Conservation (phyloP, 2,888 invertebrate species). For the Zygogramma bicolorata region DNA sequence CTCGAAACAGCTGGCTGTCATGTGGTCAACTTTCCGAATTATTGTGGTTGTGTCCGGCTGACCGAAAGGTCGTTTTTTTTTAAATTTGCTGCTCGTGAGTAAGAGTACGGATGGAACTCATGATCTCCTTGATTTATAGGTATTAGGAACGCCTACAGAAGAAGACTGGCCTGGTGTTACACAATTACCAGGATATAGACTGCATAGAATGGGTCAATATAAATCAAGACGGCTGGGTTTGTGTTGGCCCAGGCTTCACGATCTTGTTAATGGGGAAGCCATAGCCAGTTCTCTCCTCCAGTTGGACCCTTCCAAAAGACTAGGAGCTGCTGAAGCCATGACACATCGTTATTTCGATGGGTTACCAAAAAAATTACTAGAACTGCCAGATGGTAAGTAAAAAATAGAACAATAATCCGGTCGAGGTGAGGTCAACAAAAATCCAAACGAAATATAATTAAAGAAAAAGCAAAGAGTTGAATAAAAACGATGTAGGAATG, state of each 20-base stretch:
- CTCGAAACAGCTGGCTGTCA: too few species aligned
- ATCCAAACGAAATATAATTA: too few species aligned
- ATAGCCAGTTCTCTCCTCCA: slow-evolving; percentile 88
- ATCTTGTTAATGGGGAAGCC: slow-evolving; percentile 90
- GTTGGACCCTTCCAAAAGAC: slow-evolving; percentile 87
- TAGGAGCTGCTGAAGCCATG: slow-evolving; percentile 89
- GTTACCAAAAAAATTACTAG: slow-evolving; percentile 89
- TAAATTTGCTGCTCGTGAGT: too few species aligned
- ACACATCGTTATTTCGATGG: slow-evolving; percentile 91
- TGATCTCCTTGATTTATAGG: too few species aligned
- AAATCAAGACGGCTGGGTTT: slow-evolving; percentile 83
- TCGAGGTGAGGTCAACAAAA: too few species aligned
- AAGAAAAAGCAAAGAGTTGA: too few species aligned
- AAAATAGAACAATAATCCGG: too few species aligned
- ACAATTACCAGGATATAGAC: slow-evolving; percentile 86
- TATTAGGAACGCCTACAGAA: slow-evolving; percentile 95
- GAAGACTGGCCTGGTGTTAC: slow-evolving; percentile 94
- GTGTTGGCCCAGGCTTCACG: slow-evolving; percentile 90
- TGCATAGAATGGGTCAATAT: slow-evolving; percentile 80
- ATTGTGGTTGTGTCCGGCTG: too few species aligned
- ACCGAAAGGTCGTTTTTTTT: too few species aligned
- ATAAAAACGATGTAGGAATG: too few species aligned
- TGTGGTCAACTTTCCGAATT: too few species aligned
- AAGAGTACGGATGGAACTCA: too few species aligned
- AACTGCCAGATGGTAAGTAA: slow-evolving; percentile 90